These are phyloP conservation scores for Echinops telfairi DNA, from an alignment of 2,113 vertebrate species.

Conservation along the genomic window DNA sequence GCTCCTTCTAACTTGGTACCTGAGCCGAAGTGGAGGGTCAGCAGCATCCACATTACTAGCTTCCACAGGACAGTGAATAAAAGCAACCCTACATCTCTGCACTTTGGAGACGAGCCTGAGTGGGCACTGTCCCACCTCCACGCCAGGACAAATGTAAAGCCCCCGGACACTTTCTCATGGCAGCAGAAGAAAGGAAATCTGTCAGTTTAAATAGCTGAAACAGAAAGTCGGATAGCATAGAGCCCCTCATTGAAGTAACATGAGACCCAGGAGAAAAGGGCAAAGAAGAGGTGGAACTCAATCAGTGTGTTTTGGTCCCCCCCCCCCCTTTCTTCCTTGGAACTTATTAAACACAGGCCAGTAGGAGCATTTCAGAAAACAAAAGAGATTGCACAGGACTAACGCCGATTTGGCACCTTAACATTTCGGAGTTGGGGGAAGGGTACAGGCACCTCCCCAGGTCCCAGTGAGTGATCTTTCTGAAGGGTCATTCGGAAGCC, in stretches of 20 bases:
- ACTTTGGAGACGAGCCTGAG: too few species aligned
- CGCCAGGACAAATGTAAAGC: slow-evolving; percentile 77
- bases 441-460: slow-evolving; percentile 6
- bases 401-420: slow-evolving; percentile 81
- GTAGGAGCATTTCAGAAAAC: slow-evolving; percentile 38
- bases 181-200: slow-evolving; percentile 84
- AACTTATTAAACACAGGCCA: slow-evolving; percentile 63
- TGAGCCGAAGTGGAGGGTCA: slow-evolving; percentile 44
- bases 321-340: slow-evolving; percentile 58
- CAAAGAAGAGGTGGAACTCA: slow-evolving; percentile 67
- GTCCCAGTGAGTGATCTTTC: slow-evolving; percentile 14
- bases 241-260: slow-evolving; percentile 84
- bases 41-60: too few species aligned
- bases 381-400: slow-evolving; percentile 80
- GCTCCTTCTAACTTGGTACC: slow-evolving; percentile 66
- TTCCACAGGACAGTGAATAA: too few species aligned
- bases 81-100: too few species aligned
- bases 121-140: slow-evolving; percentile 66
- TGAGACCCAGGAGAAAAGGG: slow-evolving; percentile 77
- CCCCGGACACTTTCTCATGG: slow-evolving; percentile 83
- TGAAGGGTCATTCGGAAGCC: slow-evolving; percentile 21
- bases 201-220: slow-evolving; percentile 84
- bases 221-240: slow-evolving; percentile 82
- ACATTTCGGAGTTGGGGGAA: slow-evolving; percentile 69
- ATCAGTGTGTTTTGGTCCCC: slow-evolving; percentile 79